A percentile compares a stretch with the other conserved stretches of the same genome.
Evolutionary conservation across 2,888 invertebrate genomes (phyloP).

Genomic region (Spicauda simplicius): DNA sequence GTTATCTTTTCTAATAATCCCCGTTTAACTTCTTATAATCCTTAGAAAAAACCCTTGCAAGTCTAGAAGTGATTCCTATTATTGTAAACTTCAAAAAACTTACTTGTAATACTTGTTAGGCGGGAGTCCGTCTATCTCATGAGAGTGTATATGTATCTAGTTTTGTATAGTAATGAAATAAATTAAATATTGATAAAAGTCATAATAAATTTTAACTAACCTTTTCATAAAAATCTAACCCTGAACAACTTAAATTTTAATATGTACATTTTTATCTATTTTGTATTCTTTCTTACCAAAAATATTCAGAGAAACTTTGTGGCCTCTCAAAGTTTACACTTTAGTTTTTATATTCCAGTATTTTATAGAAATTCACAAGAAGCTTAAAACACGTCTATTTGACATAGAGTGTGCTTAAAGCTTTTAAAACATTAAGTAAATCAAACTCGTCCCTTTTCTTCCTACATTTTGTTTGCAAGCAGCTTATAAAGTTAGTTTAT

Average conservation of each 20-base stretch:
- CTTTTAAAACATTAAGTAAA: constrained; percentile 11
- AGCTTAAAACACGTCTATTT: background rate
- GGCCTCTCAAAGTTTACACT: background rate
- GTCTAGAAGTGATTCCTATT: no score
- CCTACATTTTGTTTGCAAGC: constrained; percentile 12
- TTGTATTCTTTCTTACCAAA: no score
- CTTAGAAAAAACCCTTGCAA: no score
- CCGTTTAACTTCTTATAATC: no score
- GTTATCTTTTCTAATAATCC: no score
- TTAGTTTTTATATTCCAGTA: background rate
- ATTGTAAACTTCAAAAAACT: constrained; percentile 42
- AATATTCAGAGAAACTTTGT: background rate
- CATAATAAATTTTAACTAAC: no score
- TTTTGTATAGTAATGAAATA: no score
- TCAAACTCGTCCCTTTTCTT: constrained; percentile 8
- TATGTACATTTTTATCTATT: no score
- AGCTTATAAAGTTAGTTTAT: constrained; percentile 22
- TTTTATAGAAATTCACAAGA: background rate
- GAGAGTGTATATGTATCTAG: constrained; percentile 88
- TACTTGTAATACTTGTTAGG: constrained; percentile 90
- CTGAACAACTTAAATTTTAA: no score
- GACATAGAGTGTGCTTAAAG: constrained; percentile 12
- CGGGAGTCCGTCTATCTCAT: constrained; percentile 90
- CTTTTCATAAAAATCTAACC: no score
- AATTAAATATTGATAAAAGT: no score